Evolutionary conservation across 2,113 vertebrate genomes (phyloP).

Genomic region (Uria aalge): DNA sequence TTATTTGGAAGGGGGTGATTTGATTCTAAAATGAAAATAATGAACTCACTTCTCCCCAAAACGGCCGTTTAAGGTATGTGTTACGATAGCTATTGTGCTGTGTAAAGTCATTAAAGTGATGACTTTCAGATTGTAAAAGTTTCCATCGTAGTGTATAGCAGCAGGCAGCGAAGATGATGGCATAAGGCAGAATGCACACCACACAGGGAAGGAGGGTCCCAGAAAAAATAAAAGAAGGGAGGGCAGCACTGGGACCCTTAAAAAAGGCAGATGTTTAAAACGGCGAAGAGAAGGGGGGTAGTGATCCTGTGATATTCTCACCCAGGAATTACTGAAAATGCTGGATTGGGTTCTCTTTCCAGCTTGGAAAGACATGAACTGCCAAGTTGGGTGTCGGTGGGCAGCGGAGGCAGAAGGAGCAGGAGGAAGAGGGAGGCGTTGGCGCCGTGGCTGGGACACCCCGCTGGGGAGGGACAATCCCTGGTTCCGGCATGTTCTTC

Average conservation of each 20-base stretch:
- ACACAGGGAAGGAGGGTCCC: not conserved
- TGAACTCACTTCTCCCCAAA: not conserved
- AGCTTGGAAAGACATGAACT: not conserved
- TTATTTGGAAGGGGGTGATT: not conserved
- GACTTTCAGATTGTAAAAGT: not conserved
- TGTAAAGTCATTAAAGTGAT: not conserved
- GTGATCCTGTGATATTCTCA: not conserved
- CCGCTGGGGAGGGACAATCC: not conserved
- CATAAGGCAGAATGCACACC: not conserved
- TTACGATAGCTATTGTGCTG: not conserved
- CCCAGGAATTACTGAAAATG: not conserved
- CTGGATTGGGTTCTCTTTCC: not conserved
- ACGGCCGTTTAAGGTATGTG: not conserved
- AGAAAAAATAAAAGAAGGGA: not conserved
- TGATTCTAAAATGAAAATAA: not conserved
- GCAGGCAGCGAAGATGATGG: not conserved
- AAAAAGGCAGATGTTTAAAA: not conserved
- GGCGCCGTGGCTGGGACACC: not conserved
- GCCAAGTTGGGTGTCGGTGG: not conserved
- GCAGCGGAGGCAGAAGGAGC: not conserved
- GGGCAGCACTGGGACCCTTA: not conserved
- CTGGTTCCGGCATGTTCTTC: rapidly evolving
- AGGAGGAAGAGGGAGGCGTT: not conserved
- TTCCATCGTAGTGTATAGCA: not conserved
- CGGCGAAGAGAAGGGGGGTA: not conserved